phyloP scores from a whole-genome alignment of 2,888 invertebrate species.

The Polymixis flavicincta region DNA sequence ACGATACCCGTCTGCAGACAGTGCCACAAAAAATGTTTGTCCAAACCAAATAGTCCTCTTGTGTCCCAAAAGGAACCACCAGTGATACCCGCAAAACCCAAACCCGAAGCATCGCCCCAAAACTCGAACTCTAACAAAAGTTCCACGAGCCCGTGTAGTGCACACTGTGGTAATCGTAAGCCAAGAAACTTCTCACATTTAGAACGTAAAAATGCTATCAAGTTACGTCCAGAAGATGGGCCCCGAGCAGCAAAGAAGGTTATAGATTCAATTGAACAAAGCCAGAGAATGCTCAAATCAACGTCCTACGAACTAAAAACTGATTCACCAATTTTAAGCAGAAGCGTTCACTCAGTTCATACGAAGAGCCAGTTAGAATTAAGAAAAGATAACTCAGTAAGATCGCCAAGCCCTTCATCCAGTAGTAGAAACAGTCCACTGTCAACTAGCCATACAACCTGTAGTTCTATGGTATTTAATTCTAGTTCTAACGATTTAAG shows the following conservation, averaged over 20 bases:
- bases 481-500: constrained; percentile 88
- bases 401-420: constrained; percentile 87
- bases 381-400: constrained; percentile 83
- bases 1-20: constrained; percentile 94
- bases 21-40: constrained; percentile 94
- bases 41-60: constrained; percentile 89
- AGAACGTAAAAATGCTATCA: constrained; percentile 88
- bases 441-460: constrained; percentile 89
- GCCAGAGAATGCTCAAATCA: constrained; percentile 88
- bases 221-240: constrained; percentile 87
- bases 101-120: constrained; percentile 84
- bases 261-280: constrained; percentile 88
- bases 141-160: constrained; percentile 84
- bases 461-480: constrained; percentile 90
- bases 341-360: constrained; percentile 79
- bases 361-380: constrained; percentile 86
- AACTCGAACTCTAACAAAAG: constrained; percentile 84
- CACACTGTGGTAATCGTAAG: constrained; percentile 84
- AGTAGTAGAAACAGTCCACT: constrained; percentile 89
- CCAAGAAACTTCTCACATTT: constrained; percentile 83
- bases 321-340: constrained; percentile 83
- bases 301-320: constrained; percentile 88
- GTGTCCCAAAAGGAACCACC: constrained; percentile 86
- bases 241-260: constrained; percentile 87
- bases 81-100: constrained; percentile 77